These are phyloP conservation scores for Drosophila borealis DNA, from an alignment of 2,888 invertebrate species.

Conservation along the genomic window DNA sequence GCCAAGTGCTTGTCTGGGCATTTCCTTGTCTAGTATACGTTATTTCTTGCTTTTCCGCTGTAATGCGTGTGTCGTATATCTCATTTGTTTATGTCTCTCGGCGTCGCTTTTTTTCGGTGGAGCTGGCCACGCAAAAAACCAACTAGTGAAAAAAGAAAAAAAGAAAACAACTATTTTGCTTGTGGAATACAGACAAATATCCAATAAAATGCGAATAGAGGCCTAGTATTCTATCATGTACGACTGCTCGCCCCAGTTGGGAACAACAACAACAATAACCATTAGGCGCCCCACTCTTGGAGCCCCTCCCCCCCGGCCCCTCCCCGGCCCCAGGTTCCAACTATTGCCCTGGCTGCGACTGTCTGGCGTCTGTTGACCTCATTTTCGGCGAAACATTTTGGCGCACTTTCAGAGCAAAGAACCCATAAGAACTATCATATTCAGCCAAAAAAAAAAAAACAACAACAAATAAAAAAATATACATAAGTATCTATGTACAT, in stretches of 20 bases:
- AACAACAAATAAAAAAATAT: neutral
- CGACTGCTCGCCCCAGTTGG: constrained; percentile 47
- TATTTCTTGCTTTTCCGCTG: constrained; percentile 33
- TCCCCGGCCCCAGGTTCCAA: neutral
- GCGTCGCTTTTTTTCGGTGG: constrained; percentile 2
- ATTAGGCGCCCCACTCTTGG: constrained; percentile 48
- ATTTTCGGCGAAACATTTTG: constrained; percentile 67
- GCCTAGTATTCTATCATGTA: constrained; percentile 29
- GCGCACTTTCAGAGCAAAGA: constrained; percentile 51
- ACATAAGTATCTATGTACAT: too few relatives aligned
- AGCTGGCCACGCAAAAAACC: constrained; percentile 29
- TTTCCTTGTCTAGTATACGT: constrained; percentile 54
- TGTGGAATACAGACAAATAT: constrained; percentile 27
- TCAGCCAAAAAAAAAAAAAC: constrained; percentile 14
- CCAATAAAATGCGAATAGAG: constrained; percentile 10
- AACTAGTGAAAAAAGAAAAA: neutral
- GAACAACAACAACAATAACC: constrained; percentile 57
- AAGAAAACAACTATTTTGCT: constrained; percentile 50
- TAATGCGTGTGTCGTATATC: constrained; percentile 55
- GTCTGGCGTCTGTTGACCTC: constrained; percentile 79
- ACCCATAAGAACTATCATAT: constrained; percentile 39
- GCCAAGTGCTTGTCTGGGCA: constrained; percentile 57
- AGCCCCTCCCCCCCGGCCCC: neutral
- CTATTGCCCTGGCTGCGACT: constrained; percentile 47
- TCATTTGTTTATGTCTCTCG: constrained; percentile 74